Evolutionary conservation across 2,113 vertebrate species (phyloP), one percentile per base, ranked within the genome.

Genomic region (Prunella fulvescens): DNA sequence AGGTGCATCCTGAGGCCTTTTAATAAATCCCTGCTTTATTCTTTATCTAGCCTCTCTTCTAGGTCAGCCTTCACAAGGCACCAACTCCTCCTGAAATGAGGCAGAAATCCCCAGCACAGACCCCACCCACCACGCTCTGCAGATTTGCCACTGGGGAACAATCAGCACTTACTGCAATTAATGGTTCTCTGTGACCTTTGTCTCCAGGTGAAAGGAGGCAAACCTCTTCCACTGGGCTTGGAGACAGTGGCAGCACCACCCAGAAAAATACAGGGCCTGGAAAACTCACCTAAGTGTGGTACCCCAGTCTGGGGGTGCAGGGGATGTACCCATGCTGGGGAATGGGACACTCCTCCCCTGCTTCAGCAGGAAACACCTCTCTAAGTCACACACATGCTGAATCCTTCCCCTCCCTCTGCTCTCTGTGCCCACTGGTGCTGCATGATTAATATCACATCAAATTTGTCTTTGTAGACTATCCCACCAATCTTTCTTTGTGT

Each of bases 361-460:
- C 62, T 45, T 12, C 20, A 87, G 57, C 37, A 58, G 70, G 39
- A 83, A 80, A n/a, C 42, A 22, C 69, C 42, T 54, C 37, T 26
- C 17, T 4, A 37, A 81, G 23, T 20, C 70, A 61, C 44, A 35
- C 13, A 23, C 3, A 1, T 1, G 1, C 54, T 37, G 29, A 77
- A 48, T 42, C 47, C 53, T 50, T 70, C 61, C 85, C 51, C 64
- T 78, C 35, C 37, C 40, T 85, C 83, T 90, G 64, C 45, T 31
- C 70, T 76, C 69, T 45, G 73, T 9, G 28, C 40, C 42, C 4
- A 2, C 67, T 53, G 57, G 54, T 2, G 0, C 67, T 80, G 15
- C 19, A 65, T 88, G 96, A 97, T 95, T 95, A 96, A 97, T 87
- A 96, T 77, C 78, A 74, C 51, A 97, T 86, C 65, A 90, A 86